These are phyloP conservation scores for Drosophila lacteicornis DNA, from an alignment of 1,140 invertebrate species.

Conservation along the genomic window DNA sequence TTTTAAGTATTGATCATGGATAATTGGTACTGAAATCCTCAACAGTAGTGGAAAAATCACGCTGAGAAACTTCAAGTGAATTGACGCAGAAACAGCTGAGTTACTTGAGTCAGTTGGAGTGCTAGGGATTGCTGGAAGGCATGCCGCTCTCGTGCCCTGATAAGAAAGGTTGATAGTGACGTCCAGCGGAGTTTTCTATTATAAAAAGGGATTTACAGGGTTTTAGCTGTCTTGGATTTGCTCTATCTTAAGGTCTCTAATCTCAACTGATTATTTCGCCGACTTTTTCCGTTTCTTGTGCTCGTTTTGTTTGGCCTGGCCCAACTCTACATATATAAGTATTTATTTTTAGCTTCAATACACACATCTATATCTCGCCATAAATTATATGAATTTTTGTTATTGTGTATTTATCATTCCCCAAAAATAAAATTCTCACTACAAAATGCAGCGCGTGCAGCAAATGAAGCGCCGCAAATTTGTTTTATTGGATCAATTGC, in stretches of 20 bases:
- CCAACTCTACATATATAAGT: conserved; percentile 17
- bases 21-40: conserved; percentile 6
- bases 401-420: conserved; percentile 48
- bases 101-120: conserved; percentile 28
- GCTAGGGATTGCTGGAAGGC: not conserved
- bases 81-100: conserved; percentile 25
- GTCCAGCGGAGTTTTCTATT: not conserved
- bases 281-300: not conserved
- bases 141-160: conserved; percentile 10
- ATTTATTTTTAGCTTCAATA: conserved; percentile 40
- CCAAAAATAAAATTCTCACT: conserved; percentile 31
- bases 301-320: conserved; percentile 6
- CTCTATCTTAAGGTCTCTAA: conserved; percentile 2
- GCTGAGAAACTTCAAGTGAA: conserved; percentile 15
- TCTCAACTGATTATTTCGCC: conserved; percentile 18
- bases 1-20: conserved; percentile 1
- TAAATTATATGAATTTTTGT: conserved; percentile 22
- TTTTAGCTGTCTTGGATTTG: not conserved
- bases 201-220: not conserved
- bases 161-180: conserved; percentile 6
- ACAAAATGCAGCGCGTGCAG: conserved; percentile 53
- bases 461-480: conserved; percentile 28
- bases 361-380: not conserved
- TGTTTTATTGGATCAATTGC: conserved; percentile 62
- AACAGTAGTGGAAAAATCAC: conserved; percentile 22